Evolutionary conservation across 1,140 invertebrate genomes (phyloP).

Genomic region (Oscheius sp.): DNA sequence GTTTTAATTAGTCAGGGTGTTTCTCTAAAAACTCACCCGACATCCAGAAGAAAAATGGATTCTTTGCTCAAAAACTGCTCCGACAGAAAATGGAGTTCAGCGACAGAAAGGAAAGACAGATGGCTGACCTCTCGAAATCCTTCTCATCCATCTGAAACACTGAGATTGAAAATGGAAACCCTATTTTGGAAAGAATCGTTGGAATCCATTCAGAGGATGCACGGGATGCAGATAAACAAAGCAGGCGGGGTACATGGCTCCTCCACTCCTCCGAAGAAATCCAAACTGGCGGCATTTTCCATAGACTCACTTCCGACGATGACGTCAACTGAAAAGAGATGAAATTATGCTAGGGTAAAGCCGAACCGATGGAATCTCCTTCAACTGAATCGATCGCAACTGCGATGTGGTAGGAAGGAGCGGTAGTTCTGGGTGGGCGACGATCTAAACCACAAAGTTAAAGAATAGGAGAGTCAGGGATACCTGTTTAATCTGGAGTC

Average conservation of each 20-base stretch:
- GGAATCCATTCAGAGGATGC: conserved; percentile 98
- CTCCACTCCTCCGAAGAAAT: conserved; percentile 92
- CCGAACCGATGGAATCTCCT: neutral
- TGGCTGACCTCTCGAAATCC: conserved; percentile 20
- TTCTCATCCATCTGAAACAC: conserved; percentile 10
- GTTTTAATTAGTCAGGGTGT: neutral
- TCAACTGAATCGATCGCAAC: conserved; percentile 62
- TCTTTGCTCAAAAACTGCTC: conserved; percentile 22
- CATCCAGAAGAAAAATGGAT: conserved; percentile 11
- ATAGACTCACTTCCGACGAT: conserved; percentile 81
- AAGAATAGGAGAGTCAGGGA: neutral
- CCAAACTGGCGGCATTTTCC: conserved; percentile 90
- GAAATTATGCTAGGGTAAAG: neutral
- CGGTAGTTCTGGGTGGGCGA: conserved; percentile 94
- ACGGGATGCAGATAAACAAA: conserved; percentile 90
- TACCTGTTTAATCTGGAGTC: conserved; percentile 82
- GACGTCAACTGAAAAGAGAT: neutral
- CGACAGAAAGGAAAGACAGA: conserved; percentile 19
- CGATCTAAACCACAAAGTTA: conserved; percentile 65
- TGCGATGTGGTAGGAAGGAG: conserved; percentile 91
- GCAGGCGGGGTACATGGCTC: conserved; percentile 88
- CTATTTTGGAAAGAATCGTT: conserved; percentile 80
- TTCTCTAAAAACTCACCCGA: conserved; percentile 1
- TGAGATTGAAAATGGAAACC: conserved; percentile 15
- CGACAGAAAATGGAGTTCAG: conserved; percentile 12